Evolutionary conservation across 2,797 vertebrate species (phyloP).

Genomic region (Pangasius larnaudii): DNA sequence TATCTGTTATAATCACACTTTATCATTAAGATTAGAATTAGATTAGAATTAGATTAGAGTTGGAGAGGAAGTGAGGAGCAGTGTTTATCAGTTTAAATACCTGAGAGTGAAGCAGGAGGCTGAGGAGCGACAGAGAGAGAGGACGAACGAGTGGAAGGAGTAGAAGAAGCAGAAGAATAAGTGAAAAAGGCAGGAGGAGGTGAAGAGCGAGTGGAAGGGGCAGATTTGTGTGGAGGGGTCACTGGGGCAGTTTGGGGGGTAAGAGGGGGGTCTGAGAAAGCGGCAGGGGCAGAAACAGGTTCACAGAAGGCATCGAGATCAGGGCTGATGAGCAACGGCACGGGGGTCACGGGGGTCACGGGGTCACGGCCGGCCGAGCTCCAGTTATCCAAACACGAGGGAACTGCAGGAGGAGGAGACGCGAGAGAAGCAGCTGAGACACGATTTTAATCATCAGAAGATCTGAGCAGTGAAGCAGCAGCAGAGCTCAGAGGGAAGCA

Average conservation of each 20-base stretch:
- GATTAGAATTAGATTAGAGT: neutral
- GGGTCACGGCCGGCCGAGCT: slow-evolving; percentile 21
- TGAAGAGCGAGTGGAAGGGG: neutral
- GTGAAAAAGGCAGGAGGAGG: slow-evolving; percentile 60
- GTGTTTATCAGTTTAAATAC: neutral
- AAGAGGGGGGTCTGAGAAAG: slow-evolving; percentile 30
- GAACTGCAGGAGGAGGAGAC: neutral
- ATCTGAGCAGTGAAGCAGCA: neutral
- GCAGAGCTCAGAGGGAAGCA: neutral
- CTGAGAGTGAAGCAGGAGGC: neutral
- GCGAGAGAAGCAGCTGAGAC: neutral
- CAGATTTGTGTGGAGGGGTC: neutral
- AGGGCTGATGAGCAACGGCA: slow-evolving; percentile 75
- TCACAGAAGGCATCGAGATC: slow-evolving; percentile 81
- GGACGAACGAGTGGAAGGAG: neutral
- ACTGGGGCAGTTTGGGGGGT: slow-evolving; percentile 12
- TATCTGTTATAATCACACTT: neutral
- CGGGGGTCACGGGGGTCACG: slow-evolving; percentile 43
- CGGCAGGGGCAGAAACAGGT: slow-evolving; percentile 61
- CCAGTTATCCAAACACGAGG: neutral
- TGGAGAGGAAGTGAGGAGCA: neutral
- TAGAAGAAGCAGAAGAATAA: slow-evolving; percentile 27
- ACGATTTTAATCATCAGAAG: neutral
- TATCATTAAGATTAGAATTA: neutral
- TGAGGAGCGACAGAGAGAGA: neutral